A percentile compares a stretch with the other conserved stretches of the same genome.
Conservation (phyloP, 2,113 vertebrate genomes). For the Xenus cinereus region DNA sequence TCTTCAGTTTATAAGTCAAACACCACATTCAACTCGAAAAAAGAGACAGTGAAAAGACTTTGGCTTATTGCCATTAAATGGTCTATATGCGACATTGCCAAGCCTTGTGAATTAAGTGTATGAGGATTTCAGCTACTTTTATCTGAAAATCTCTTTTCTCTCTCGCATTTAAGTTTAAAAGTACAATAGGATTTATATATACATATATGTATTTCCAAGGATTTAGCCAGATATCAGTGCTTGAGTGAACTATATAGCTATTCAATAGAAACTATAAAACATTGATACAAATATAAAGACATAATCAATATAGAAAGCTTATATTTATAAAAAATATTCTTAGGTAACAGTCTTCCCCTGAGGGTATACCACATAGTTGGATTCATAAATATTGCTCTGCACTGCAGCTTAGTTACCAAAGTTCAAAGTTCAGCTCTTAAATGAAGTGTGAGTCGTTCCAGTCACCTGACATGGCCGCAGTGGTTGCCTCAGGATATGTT, state of each 20-base stretch:
- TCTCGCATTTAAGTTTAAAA: constrained; percentile 57
- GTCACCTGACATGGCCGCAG: constrained; percentile 72
- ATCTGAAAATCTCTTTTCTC: constrained; percentile 19
- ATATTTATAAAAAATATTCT: constrained; percentile 95
- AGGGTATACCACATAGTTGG: constrained; percentile 86
- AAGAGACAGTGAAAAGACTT: not conserved
- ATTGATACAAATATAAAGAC: constrained; percentile 83
- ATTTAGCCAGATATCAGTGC: constrained; percentile 91
- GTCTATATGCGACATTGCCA: not conserved
- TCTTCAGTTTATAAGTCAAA: constrained; percentile 17
- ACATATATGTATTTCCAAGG: constrained; percentile 56
- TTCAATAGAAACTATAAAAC: constrained; percentile 84
- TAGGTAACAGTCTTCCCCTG: constrained; percentile 90
- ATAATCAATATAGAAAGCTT: constrained; percentile 88
- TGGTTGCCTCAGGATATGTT: constrained; percentile 76
- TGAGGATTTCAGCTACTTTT: constrained; percentile 40
- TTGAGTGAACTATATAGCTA: constrained; percentile 88
- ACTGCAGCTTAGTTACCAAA: constrained; percentile 75
- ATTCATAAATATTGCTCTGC: constrained; percentile 82
- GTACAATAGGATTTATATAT: constrained; percentile 50
- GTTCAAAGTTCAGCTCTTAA: constrained; percentile 71
- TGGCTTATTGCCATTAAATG: not conserved
- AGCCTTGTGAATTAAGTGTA: constrained; percentile 8
- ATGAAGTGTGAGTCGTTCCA: constrained; percentile 73
- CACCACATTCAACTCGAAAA: not conserved